phyloP scores from a whole-genome alignment of 2,888 invertebrate species.

The Drosophila sordidapex region DNA sequence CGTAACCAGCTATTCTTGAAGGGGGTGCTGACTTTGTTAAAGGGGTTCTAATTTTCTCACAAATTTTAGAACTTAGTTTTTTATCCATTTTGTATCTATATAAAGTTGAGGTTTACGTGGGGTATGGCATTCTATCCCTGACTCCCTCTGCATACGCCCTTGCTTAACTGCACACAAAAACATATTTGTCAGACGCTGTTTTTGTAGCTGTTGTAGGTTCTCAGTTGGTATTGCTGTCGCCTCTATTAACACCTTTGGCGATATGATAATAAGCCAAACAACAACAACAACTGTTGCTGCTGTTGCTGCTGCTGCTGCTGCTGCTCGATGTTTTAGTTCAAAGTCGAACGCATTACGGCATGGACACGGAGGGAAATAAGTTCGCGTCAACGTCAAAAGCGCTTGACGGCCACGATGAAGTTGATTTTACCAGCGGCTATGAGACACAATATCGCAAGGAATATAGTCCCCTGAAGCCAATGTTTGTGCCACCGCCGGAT shows the following conservation, averaged over 20 bases:
- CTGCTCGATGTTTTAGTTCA: slow-evolving; percentile 47
- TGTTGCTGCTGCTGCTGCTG: slow-evolving; percentile 30
- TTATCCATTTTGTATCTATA: too few species aligned
- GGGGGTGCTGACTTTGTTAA: neutral
- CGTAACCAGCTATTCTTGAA: neutral
- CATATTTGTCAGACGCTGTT: slow-evolving; percentile 43
- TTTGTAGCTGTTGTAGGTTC: slow-evolving; percentile 25
- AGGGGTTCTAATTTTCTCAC: neutral
- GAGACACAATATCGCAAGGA: slow-evolving; percentile 79
- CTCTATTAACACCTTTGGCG: slow-evolving; percentile 70
- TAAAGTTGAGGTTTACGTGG: neutral
- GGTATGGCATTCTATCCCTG: neutral
- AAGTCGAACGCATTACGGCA: slow-evolving; percentile 54
- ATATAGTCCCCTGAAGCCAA: slow-evolving; percentile 72
- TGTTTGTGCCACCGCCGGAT: slow-evolving; percentile 62
- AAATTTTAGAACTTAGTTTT: neutral
- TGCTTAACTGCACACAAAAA: slow-evolving; percentile 5
- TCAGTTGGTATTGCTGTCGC: slow-evolving; percentile 38
- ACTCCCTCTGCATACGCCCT: neutral
- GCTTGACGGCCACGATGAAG: slow-evolving; percentile 60
- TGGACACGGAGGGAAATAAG: slow-evolving; percentile 69
- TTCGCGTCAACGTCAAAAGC: slow-evolving; percentile 27
- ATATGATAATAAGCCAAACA: slow-evolving; percentile 71
- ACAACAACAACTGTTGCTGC: slow-evolving; percentile 22
- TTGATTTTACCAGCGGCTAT: slow-evolving; percentile 79